Percentiles rank a stretch among this genome's conserved stretches.
Evolutionary conservation across 1,140 invertebrate species (phyloP).

Genomic region (Charaxes varanes): DNA sequence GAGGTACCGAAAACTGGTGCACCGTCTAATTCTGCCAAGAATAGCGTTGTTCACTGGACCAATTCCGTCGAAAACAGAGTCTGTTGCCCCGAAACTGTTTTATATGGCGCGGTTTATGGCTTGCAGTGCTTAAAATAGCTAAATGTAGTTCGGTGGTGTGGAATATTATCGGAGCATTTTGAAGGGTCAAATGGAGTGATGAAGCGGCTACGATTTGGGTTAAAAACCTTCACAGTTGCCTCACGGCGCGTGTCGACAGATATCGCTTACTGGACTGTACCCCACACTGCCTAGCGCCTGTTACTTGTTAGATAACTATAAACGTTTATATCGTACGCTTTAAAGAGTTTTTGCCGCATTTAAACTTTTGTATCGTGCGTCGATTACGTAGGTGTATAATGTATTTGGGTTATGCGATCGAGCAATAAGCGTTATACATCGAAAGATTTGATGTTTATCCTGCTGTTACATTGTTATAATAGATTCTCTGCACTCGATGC

Average conservation of each 20-base stretch:
- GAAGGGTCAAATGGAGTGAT: neutral
- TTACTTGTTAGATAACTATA: conserved; percentile 17
- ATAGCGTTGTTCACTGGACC: conserved; percentile 15
- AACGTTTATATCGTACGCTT: conserved; percentile 18
- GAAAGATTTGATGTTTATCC: conserved; percentile 18
- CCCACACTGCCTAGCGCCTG: conserved; percentile 23
- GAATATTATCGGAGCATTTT: too few species aligned
- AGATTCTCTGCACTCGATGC: conserved; percentile 29
- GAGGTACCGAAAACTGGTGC: conserved; percentile 3
- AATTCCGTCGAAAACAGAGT: conserved; percentile 18
- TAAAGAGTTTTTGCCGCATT: conserved; percentile 25
- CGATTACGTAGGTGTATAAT: conserved; percentile 6
- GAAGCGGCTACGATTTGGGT: conserved; percentile 5
- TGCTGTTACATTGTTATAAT: conserved; percentile 11
- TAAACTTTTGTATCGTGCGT: conserved; percentile 15
- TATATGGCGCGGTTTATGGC: conserved; percentile 14
- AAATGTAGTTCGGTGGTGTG: neutral
- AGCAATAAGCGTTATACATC: conserved; percentile 27
- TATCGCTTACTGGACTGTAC: conserved; percentile 14
- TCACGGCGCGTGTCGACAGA: conserved; percentile 11
- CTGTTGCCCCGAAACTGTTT: conserved; percentile 14
- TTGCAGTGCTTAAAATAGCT: conserved; percentile 16
- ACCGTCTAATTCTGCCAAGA: neutral
- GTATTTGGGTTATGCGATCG: conserved; percentile 7
- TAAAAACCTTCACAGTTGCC: conserved; percentile 9